Base-by-base conservation (phyloP, 2,888 invertebrate genomes). In the Baronia brevicornis region DNA sequence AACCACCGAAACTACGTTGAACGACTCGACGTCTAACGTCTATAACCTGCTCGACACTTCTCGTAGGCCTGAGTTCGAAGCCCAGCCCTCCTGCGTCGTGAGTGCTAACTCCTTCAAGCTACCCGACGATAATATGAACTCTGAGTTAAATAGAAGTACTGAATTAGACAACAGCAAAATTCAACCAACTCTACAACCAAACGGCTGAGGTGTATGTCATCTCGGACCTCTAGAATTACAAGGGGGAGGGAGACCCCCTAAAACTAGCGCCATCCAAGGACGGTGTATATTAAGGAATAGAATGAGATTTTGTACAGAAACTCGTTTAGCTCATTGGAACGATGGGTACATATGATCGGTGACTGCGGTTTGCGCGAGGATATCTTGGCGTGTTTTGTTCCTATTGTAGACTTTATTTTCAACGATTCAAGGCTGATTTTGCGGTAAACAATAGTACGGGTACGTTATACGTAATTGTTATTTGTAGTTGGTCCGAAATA, bases 81-180 rank as follows among this genome's bases (percentile, higher is more conserved):
- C 54, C 17, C 46, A 51, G 3, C 33, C 37, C 6, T 43, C 47
- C 35, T 37, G 48, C 14, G 39, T 48, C 23, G 33, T 56, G 3
- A 51, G 63, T 48, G 47, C 60, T 38, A 66, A 73, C 7, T 67
- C 60, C 53, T 53, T 47, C 41, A 80, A 82, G 43, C 66, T 80
- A 3, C 82, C 79, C 1, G 82, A 84, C 51, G 80, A 78, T 41
- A 84, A 84, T 48, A 84, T 84, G 82, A 84, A 84, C 60, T 77
- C 70, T 0, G 75, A 80, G 32, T 45, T 74, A n/a, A 68, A 65
- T 2, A 49, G 67, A 29, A 60, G 64, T 35, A 44, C 54, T 12
- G 58, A 54, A 17, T 60, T 62, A 35, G 77, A 72, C 59, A 66
- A 67, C 68, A 73, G 77, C 69, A 70, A 69, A 65, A 57, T 69